Percentiles rank a stretch among this genome's conserved stretches.
Evolutionary conservation across 2,888 invertebrate species (phyloP).

Genomic region (Philonicus albiceps): DNA sequence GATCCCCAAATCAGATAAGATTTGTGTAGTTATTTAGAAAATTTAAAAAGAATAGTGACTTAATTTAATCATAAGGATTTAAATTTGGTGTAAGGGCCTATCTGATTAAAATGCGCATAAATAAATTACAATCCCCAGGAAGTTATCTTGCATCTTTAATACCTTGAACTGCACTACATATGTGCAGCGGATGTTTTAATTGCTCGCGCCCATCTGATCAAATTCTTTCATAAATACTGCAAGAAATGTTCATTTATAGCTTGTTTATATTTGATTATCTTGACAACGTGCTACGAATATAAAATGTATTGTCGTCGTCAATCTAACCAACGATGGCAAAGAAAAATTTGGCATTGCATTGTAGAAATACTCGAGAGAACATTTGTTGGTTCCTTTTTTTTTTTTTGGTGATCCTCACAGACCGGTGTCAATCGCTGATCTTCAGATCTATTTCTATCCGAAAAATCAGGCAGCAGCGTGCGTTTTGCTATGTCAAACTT

Average conservation of each 20-base stretch:
- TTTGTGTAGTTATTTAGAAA: not conserved
- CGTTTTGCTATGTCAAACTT: not conserved
- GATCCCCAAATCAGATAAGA: not conserved
- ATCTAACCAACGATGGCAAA: not conserved
- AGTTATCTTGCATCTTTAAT: not conserved
- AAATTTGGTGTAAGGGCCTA: not conserved
- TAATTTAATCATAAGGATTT: not conserved
- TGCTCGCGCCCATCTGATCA: not conserved
- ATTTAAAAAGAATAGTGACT: no score
- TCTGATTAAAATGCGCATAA: not conserved
- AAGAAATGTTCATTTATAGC: not conserved
- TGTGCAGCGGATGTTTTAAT: not conserved
- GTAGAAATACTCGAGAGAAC: not conserved
- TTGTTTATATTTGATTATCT: not conserved
- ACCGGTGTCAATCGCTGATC: constrained; percentile 30
- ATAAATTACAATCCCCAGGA: not conserved
- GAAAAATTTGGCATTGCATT: constrained; percentile 32
- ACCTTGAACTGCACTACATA: not conserved
- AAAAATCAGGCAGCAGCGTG: not conserved
- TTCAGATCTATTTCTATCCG: constrained; percentile 10
- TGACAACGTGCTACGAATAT: not conserved
- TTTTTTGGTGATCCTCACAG: not conserved
- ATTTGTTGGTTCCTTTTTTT: not conserved
- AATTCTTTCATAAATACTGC: not conserved
- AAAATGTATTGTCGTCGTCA: not conserved